Evolutionary conservation across 1,140 invertebrate species (phyloP).

Genomic region (Anastatus disparis): DNA sequence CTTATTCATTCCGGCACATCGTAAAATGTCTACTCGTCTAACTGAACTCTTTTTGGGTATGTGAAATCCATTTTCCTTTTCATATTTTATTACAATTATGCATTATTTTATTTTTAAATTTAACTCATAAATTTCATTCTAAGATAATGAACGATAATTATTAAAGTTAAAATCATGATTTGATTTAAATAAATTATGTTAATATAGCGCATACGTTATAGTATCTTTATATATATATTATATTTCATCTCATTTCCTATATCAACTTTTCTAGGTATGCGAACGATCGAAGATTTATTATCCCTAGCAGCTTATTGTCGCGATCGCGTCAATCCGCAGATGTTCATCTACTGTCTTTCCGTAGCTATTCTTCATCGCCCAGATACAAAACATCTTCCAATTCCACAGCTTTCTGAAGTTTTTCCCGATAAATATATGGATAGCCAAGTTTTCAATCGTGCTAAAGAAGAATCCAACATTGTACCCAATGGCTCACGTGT

Average conservation of each 20-base stretch:
- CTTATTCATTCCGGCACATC: constrained; percentile 79
- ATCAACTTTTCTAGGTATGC: constrained; percentile 70
- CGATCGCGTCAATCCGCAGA: constrained; percentile 78
- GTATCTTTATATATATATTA: not conserved
- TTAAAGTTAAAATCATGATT: not conserved
- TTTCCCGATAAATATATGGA: constrained; percentile 85
- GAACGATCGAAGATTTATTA: constrained; percentile 76
- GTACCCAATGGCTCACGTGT: constrained; percentile 72
- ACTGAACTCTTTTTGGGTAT: constrained; percentile 79
- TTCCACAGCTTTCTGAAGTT: constrained; percentile 76
- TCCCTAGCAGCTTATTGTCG: constrained; percentile 78
- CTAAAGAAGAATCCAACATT: constrained; percentile 74
- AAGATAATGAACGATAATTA: no score
- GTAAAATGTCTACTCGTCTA: constrained; percentile 74
- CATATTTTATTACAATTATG: no score
- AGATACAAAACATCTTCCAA: constrained; percentile 76
- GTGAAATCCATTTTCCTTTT: no score
- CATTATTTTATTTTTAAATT: no score
- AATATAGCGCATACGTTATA: not conserved
- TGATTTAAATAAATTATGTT: not conserved
- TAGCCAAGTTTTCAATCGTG: constrained; percentile 73
- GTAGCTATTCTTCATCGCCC: constrained; percentile 80
- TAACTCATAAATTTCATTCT: no score
- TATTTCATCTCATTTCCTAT: no score
- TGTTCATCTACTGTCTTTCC: constrained; percentile 82